Conservation (phyloP, 2,888 invertebrate species). For the Petrolisthes manimaculis region DNA sequence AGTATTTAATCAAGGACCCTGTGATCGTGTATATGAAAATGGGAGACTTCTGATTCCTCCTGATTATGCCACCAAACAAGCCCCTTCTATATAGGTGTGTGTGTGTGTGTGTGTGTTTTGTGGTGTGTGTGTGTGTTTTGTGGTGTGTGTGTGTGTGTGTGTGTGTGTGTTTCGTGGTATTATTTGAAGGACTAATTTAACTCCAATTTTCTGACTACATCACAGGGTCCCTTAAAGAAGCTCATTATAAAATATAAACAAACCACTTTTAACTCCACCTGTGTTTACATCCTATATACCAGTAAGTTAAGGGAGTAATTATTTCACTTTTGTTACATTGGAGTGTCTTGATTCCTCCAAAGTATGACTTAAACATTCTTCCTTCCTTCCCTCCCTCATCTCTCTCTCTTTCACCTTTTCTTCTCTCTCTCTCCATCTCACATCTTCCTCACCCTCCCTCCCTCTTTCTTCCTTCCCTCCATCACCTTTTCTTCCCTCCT, state of each 20-base stretch:
- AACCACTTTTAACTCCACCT: no score
- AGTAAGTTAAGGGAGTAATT: no score
- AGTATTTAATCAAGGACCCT: not conserved
- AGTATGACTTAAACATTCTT: no score
- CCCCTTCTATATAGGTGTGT: not conserved
- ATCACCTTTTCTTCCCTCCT: not conserved
- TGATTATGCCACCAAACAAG: no score
- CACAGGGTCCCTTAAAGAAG: no score
- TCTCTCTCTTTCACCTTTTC: not conserved
- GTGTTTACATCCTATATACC: no score
- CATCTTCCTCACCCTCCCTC: not conserved
- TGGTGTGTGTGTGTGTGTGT: conserved; percentile 9
- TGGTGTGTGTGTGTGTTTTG: conserved; percentile 27
- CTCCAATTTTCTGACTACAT: no score
- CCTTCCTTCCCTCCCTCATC: not conserved
- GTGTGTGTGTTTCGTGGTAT: not conserved
- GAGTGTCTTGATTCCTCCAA: no score
- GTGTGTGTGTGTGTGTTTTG: conserved; percentile 24
- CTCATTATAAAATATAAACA: no score
- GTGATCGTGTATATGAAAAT: no score
- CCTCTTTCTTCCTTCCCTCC: not conserved
- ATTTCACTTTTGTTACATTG: no score
- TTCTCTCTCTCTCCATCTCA: not conserved
- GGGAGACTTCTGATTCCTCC: no score
- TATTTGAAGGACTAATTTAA: not conserved